phyloP scores from a whole-genome alignment of 2,888 invertebrate species.

The Hetaerina titia region DNA sequence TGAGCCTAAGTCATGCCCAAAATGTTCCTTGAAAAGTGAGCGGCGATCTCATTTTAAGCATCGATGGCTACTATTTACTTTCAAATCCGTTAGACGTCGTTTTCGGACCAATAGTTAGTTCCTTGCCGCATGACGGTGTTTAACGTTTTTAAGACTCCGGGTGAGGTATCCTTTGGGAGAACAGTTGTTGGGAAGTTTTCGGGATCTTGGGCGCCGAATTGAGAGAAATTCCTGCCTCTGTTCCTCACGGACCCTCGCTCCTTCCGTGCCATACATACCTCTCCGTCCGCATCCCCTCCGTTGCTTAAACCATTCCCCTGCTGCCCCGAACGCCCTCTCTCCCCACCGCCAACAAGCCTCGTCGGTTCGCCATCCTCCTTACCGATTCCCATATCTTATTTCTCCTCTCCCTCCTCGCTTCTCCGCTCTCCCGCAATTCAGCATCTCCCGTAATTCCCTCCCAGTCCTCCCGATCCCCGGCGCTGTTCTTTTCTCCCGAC shows the following conservation, averaged over 20 bases:
- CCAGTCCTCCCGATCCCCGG: background rate
- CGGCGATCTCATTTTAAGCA: background rate
- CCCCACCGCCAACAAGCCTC: background rate
- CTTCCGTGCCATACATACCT: background rate
- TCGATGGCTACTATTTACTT: background rate
- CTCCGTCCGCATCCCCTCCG: background rate
- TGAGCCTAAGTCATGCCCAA: background rate
- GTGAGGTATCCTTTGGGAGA: background rate
- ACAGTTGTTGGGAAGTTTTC: background rate
- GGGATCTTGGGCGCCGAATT: background rate
- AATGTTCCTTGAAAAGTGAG: background rate
- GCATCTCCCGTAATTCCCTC: constrained; percentile 2
- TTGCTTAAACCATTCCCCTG: too few species aligned
- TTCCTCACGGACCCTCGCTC: background rate
- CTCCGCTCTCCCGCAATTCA: background rate
- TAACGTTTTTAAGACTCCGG: background rate
- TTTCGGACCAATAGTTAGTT: background rate
- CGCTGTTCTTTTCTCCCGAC: background rate
- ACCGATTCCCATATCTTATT: background rate
- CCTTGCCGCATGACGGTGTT: background rate
- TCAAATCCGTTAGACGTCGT: background rate
- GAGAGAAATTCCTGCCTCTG: background rate
- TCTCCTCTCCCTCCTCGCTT: background rate
- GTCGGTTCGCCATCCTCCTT: background rate
- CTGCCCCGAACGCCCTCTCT: background rate